Base-by-base conservation (phyloP, 1,140 invertebrate genomes). In the Zaprionus taronus region DNA sequence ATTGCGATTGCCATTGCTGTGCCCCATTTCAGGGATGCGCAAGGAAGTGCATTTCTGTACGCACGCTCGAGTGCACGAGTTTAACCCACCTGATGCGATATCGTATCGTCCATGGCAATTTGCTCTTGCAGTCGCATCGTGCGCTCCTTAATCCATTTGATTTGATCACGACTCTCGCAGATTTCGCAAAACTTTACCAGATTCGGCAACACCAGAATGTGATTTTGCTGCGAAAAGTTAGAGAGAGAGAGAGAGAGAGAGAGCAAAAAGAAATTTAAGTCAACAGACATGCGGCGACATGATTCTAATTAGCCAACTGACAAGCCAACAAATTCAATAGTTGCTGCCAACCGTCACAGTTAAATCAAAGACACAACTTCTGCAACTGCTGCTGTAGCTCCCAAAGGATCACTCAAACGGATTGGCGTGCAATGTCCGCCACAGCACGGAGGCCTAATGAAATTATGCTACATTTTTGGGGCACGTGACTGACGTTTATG, bases 141-240 rank as follows among this genome's bases (percentile, higher is more conserved):
- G 49, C 85, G 92, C 41, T 93, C 81, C 76, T 91, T 92, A 68
- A 93, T 93, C 91, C 91, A 92, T 63, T 89, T 91, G 71, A 93
- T 89, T 79, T 93, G 92, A 75, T 93, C 92, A 71, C 87, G 91
- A 79, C 90, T 93, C 61, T 93, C 92, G 64, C 91, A 93, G 56
- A 93, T 87, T 78, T 93, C 92, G 44, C 83, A 81, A 51, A 93
- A 92, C 72, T 93, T 93, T 20, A 92, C 79, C 62, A 93, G 68
- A 81, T 92, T 90, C 41, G 92, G 92, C 51, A 93, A 61, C 55
- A 91, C 89, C 31, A 93, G 72, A 5, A 91, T 77, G 69, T 91
- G 84, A 79, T 93, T 93, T 26, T 80, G 68, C 92, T 93, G 74
- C 36, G 71, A 38, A 17, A 53, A 72, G n/a, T 9, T 1, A 47